Conservation (phyloP, 2,113 vertebrate species). For the Nannobrachium achirus region DNA sequence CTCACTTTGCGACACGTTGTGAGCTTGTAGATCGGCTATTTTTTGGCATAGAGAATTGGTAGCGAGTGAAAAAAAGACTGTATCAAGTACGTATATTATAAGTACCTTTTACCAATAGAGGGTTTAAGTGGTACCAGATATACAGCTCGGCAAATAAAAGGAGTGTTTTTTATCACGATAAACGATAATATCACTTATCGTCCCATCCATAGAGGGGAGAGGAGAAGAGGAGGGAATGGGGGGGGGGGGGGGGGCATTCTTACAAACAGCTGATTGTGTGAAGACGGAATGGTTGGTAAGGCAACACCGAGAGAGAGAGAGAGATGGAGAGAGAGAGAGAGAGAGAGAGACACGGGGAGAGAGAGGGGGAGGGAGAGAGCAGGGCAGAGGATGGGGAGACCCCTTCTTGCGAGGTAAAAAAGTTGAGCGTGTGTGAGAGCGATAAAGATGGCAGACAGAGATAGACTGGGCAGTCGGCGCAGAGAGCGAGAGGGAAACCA, state of each 20-base stretch:
- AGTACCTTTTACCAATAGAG: too few species aligned
- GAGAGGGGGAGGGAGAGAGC: not conserved
- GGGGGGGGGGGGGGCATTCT: slow-evolving; percentile 52
- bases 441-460: not conserved
- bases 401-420: not conserved
- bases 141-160: too few species aligned
- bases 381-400: not conserved
- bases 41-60: too few species aligned
- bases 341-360: not conserved
- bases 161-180: too few species aligned
- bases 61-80: too few species aligned
- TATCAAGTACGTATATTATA: too few species aligned
- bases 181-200: too few species aligned
- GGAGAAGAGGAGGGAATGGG: slow-evolving; percentile 13
- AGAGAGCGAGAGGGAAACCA: not conserved
- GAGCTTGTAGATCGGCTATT: too few species aligned
- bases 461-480: too few species aligned
- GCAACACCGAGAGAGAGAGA: slow-evolving; percentile 44
- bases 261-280: slow-evolving; percentile 76
- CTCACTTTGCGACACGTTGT: too few species aligned
- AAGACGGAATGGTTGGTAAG: slow-evolving; percentile 66
- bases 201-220: too few species aligned
- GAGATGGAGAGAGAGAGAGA: not conserved
- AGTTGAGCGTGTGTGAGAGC: not conserved
- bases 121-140: too few species aligned